Base-by-base conservation (phyloP, 2,888 invertebrate species). In the Eucriotettix oculatus region DNA sequence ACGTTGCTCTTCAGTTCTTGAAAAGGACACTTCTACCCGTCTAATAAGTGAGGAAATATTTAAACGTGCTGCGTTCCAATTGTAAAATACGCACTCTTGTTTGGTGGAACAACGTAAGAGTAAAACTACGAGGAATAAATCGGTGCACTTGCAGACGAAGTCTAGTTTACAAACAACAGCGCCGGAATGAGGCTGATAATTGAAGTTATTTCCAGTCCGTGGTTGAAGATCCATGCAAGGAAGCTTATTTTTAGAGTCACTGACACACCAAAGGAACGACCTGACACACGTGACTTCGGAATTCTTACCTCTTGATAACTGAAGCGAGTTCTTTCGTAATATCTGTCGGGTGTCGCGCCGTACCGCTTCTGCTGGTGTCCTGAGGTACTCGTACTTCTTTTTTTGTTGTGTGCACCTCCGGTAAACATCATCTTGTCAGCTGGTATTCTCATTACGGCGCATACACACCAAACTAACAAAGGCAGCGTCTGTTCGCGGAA, bases 381-480 rank as follows among this genome's bases (percentile, higher is more conserved):
- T 7, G 60, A 56, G 14, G 59, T 59, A 54, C 60, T 61, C 1
- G 61, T 61, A 52, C 62, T 76, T 65, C 75, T 71, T 67, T 79
- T 79, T 70, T 79, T 82, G 66, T 81, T 78, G 71, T 80, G 79
- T 63, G 81, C 80, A 69, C 81, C 80, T 67, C 83, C 83, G 67
- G 83, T 83, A 73, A 84, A 84, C 83, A 84, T 84, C 84, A 84
- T 84, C 68, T 77, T 79, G 62, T 58, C 61, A 57, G 60, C 44
- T 60, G 57, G 57, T 60, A 60, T 54, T 53, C 43, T 60, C 60
- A 60, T 60, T 17, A 17, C 58, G 42, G 40, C n/a, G 43, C 44
- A 41, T 52, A 10, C 40, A 48, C 56, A 57, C 55, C 10, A 16
- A 54, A 12, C 29, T n/a, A 42, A 54, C 55, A 9, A 10, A 16